Evolutionary conservation across 2,113 vertebrate species (phyloP).

Genomic region (Gasterosteus nipponicus): DNA sequence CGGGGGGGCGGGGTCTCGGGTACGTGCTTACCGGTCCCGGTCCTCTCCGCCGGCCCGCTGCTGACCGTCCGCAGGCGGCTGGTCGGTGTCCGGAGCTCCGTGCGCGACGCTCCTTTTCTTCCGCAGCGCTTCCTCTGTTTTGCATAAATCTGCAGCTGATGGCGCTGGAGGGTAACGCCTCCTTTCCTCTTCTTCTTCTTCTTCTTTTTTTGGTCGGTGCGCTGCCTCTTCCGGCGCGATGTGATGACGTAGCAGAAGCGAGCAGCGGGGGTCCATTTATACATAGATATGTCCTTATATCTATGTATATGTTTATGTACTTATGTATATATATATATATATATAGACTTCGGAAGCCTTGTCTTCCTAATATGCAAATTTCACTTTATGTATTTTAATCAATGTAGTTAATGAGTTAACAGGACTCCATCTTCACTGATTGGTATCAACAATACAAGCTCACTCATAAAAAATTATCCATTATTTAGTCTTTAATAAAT

Average conservation of each 20-base stretch:
- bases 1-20: not conserved
- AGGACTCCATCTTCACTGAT: not conserved
- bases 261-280: not conserved
- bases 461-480: not conserved
- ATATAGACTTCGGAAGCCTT: too few species aligned
- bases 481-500: not conserved
- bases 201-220: not conserved
- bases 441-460: not conserved
- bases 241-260: slow-evolving; percentile 60
- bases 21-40: slow-evolving; percentile 45
- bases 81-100: not conserved
- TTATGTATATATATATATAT: too few species aligned
- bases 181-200: slow-evolving; percentile 29
- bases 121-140: slow-evolving; percentile 47
- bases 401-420: not conserved
- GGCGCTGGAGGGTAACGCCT: slow-evolving; percentile 65
- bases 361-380: too few species aligned
- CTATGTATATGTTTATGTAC: too few species aligned
- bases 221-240: slow-evolving; percentile 72
- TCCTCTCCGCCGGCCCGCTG: slow-evolving; percentile 36
- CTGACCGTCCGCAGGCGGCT: not conserved
- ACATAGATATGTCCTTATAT: too few species aligned
- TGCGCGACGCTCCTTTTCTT: not conserved
- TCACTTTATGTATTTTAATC: not conserved
- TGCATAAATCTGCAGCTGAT: slow-evolving; percentile 74